Evolutionary conservation across 2,113 vertebrate genomes (phyloP), one percentile per base, ranked within the genome.

Genomic region (Megalops atlanticus): DNA sequence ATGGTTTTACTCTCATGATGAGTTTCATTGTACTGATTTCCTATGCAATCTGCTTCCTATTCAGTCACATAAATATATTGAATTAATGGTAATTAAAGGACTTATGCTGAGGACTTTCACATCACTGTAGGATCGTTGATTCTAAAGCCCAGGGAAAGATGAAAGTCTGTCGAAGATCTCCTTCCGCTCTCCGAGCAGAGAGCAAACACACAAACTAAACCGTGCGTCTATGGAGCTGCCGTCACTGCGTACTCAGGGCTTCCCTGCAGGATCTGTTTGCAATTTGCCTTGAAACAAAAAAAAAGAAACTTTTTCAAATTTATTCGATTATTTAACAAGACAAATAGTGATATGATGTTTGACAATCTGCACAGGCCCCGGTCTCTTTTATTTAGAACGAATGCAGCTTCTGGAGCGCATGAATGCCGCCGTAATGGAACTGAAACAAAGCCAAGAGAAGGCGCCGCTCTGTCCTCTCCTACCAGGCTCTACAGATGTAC

Each of bases 401-500:
- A 8, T 24, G 58, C 58, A 31, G 58, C 58, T 64, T 24, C 58
- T 31, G 71, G 39, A 7, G 71, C 15, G n/a, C 8, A 64, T 64
- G 27, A 78, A 78, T 27, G 64, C 54, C 12, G 58, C 68, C 5
- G 14, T 16, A 11, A 80, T 31, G 27, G 43, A 73, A 36, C 27
- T 40, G 64, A 47, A 58, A 31, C 33, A 4, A 35, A 72, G 43
- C 16, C 21, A 31, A 8, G 40, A 76, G 16, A 45, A 71, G 45
- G 72, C 73, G n/a, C 45, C 49, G 15, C 79, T 40, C 18, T 14
- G 27, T 6, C 92, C 93, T 93, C 94, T 94, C 92, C 94, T 92
- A 92, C 95, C 92, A 39, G 93, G n/a, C n/a, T 93, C 94, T 93
- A 92, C 90, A 93, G 91, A 95, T 93, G 94, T 91, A 91, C 92